Conservation (phyloP, 2,888 invertebrate genomes). For the Lacanobia oleracea region DNA sequence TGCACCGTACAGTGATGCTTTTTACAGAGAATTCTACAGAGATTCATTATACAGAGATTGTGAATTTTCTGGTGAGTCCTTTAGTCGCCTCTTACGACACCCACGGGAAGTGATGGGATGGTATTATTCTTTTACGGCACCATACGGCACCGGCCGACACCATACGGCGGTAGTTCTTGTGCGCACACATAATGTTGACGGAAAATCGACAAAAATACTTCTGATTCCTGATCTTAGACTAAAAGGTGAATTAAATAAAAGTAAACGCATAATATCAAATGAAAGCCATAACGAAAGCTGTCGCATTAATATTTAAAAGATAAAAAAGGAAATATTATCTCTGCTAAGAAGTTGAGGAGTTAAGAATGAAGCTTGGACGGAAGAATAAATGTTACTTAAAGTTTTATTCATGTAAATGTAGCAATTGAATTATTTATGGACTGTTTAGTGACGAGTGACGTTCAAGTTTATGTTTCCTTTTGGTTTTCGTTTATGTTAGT, state of each 20-base stretch:
- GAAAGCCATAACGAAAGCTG: background rate
- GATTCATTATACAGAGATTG: no score
- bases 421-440: slow-evolving; percentile 47
- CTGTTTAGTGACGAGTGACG: slow-evolving; percentile 17
- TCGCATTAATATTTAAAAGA: slow-evolving; percentile 38
- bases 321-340: slow-evolving; percentile 46
- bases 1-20: no score
- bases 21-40: no score
- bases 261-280: slow-evolving; percentile 16
- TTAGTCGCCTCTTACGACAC: no score
- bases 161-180: no score
- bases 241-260: slow-evolving; percentile 14
- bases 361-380: slow-evolving; percentile 58
- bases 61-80: no score
- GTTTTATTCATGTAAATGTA: slow-evolving; percentile 67
- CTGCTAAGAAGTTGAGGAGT: slow-evolving; percentile 30
- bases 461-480: background rate
- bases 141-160: no score
- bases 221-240: background rate
- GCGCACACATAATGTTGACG: no score
- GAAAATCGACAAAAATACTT: background rate
- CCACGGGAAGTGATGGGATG: no score
- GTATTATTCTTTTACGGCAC: no score
- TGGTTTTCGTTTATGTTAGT: slow-evolving; percentile 2
- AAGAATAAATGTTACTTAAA: slow-evolving; percentile 62